phyloP scores from a whole-genome alignment of 2,113 vertebrate genomes.

The Ageneiosus marmoratus region DNA sequence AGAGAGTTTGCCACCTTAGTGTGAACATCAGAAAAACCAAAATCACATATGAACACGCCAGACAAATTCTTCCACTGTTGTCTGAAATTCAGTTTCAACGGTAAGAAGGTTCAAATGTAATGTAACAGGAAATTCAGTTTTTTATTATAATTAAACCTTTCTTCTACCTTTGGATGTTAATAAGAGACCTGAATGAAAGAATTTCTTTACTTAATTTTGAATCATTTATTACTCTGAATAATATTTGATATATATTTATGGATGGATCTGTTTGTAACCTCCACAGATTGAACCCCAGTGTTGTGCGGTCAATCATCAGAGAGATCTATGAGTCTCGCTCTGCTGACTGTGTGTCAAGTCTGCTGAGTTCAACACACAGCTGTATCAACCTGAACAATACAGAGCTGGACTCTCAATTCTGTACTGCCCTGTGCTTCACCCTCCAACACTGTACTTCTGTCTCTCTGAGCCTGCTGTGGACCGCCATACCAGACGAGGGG shows the following conservation, averaged over 20 bases:
- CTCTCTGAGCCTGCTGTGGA: conserved; percentile 53
- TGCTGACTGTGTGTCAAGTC: conserved; percentile 38
- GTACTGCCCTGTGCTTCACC: conserved; percentile 46
- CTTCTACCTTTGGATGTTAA: background rate
- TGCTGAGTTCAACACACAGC: conserved; percentile 37
- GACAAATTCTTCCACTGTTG: conserved; percentile 41
- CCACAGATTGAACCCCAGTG: conserved; percentile 42
- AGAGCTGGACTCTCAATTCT: conserved; percentile 46
- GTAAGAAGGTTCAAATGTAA: conserved; percentile 11
- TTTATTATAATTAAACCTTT: background rate
- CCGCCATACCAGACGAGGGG: conserved; percentile 47
- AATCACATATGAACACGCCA: conserved; percentile 17
- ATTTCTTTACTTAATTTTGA: background rate
- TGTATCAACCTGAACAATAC: conserved; percentile 44
- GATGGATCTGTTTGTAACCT: background rate
- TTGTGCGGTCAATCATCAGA: conserved; percentile 44
- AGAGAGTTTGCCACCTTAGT: conserved; percentile 16
- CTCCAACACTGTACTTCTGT: conserved; percentile 44
- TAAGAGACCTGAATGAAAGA: background rate
- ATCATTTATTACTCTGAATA: background rate
- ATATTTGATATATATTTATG: background rate
- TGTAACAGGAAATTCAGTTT: background rate
- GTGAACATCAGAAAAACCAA: conserved; percentile 48
- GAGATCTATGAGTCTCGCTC: conserved; percentile 38
- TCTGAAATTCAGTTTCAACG: conserved; percentile 39